phyloP scores from a whole-genome alignment of 2,113 vertebrate genomes.

The Axis porcinus region DNA sequence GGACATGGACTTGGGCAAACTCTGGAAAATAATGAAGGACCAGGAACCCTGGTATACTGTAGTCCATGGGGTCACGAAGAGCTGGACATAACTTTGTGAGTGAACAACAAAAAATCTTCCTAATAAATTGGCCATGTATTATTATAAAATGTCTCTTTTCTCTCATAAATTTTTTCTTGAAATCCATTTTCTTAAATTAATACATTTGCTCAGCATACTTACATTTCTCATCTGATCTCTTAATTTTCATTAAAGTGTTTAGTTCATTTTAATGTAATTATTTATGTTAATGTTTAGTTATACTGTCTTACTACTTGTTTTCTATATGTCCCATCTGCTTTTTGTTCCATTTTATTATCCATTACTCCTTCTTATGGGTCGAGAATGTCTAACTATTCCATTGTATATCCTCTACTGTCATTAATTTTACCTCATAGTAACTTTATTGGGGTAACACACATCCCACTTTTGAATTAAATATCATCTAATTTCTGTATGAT shows the following conservation, averaged over 20 bases:
- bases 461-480: neutral
- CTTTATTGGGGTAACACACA: neutral
- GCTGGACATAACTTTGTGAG: neutral
- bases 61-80: rapidly evolving
- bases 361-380: neutral
- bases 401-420: neutral
- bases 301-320: neutral
- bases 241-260: neutral
- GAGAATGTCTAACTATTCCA: neutral
- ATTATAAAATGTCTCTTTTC: neutral
- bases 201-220: neutral
- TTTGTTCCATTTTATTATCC: neutral
- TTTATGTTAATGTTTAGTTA: neutral
- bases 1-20: neutral
- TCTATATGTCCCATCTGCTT: neutral
- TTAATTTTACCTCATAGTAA: neutral
- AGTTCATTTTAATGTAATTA: neutral
- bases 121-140: neutral
- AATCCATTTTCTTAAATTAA: neutral
- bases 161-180: neutral
- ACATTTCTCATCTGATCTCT: neutral
- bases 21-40: neutral
- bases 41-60: neutral
- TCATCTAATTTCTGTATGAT: neutral
- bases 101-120: neutral